Conservation (phyloP, 2,888 invertebrate species). For the Drosophila emarginata region DNA sequence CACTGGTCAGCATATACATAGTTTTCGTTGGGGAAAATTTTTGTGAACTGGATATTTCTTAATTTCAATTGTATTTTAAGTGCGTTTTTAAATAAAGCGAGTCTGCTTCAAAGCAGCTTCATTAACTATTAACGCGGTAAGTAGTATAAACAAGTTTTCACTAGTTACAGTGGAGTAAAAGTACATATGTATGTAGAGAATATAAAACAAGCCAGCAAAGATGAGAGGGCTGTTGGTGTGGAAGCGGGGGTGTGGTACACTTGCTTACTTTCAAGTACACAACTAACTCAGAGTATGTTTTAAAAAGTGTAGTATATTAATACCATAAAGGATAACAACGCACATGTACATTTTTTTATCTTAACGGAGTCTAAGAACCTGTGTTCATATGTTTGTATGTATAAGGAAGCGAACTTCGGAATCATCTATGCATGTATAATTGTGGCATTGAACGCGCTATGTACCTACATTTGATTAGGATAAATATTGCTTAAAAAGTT, state of each 20-base stretch:
- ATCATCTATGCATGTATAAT: too few species aligned
- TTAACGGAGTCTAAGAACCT: too few species aligned
- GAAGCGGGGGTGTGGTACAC: slow-evolving; percentile 53
- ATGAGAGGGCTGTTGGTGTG: slow-evolving; percentile 21
- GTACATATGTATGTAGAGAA: slow-evolving; percentile 5
- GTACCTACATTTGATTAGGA: too few species aligned
- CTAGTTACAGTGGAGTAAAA: background rate
- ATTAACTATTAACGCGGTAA: slow-evolving; percentile 72
- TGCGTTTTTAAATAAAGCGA: slow-evolving; percentile 63
- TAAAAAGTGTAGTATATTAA: too few species aligned
- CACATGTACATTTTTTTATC: too few species aligned
- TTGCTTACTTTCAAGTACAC: background rate
- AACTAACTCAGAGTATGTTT: background rate
- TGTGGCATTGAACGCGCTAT: too few species aligned
- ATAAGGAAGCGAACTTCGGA: too few species aligned
- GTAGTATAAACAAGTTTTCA: slow-evolving; percentile 42
- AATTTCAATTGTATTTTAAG: slow-evolving; percentile 52
- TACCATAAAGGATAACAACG: too few species aligned
- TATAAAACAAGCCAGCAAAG: slow-evolving; percentile 8
- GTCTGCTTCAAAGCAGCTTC: slow-evolving; percentile 73
- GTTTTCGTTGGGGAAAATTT: slow-evolving; percentile 55
- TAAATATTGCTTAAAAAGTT: too few species aligned
- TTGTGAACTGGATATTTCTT: slow-evolving; percentile 36
- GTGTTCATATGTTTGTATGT: too few species aligned
- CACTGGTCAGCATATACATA: slow-evolving; percentile 51